Base-by-base conservation (phyloP, 2,888 invertebrate genomes). In the Clanis bilineata region DNA sequence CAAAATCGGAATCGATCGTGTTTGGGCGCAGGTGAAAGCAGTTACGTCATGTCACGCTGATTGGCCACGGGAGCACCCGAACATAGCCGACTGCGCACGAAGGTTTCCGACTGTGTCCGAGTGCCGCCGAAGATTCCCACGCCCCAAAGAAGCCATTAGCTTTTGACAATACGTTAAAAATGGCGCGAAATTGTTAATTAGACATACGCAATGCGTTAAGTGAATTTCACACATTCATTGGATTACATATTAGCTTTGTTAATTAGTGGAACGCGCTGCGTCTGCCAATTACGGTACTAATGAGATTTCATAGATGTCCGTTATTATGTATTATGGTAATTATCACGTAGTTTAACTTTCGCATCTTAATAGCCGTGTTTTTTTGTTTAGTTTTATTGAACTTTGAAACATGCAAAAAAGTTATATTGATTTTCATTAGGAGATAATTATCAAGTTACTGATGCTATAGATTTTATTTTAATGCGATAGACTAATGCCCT, bases 11-110 rank as follows among this genome's bases (percentile, higher is more conserved):
- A 79, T 81, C 78, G 79, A 72, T 70, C 74, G 74, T 65, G 71
- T 69, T 74, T 74, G 77, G 77, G 75, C 70, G 74, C 73, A 70
- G 79, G 89, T 86, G 90, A 90, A 90, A 90, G 90, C 83, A 71
- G 79, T 90, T 89, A 72, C 85, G 84, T 88, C 85, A 85, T 70
- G 67, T 67, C 66, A 68, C 69, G 73, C 66, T 66, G 75, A 72
- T 72, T 71, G 71, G 70, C 62, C 61, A 65, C 60, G 43, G 63
- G 59, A 25, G 64, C 62, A 22, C 59, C 68, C 73, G 76, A 74
- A 58, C 61, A 55, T 58, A 57, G 59, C 65, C 73, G 73, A 72
- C 45, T 38, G 44, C 25, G 21, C 28, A 60, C 67, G 38, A 36
- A 38, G 3, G n/a, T 10, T 32, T 1, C 64, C 73, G 74, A 72